phyloP scores from a whole-genome alignment of 92 coral and sea anemone genomes.

The Palythoa heliodiscus region DNA sequence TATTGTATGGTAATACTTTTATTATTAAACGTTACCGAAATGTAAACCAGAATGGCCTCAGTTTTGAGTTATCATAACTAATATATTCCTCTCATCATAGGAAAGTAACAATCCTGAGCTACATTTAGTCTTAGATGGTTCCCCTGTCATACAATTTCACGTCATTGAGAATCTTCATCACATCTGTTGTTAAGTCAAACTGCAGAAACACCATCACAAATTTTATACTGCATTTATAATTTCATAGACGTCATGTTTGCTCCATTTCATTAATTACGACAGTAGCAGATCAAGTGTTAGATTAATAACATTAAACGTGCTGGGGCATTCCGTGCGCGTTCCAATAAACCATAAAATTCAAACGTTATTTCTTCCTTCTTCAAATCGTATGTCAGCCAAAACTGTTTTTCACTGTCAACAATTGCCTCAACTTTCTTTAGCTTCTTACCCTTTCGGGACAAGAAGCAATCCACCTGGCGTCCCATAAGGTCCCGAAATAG shows the following conservation, averaged over 20 bases:
- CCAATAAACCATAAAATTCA: constrained; percentile 5
- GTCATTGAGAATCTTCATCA: neutral
- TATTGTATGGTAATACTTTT: neutral
- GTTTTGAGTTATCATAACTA: neutral
- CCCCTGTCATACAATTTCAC: neutral
- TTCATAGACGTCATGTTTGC: neutral
- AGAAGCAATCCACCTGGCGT: constrained; percentile 5
- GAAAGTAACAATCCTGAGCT: constrained; percentile 3
- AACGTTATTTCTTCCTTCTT: neutral
- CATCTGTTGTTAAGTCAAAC: neutral
- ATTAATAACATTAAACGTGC: neutral
- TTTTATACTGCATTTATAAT: neutral
- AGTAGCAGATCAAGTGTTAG: neutral
- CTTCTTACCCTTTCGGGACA: constrained; percentile 21
- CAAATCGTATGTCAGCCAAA: neutral
- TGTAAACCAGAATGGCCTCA: neutral
- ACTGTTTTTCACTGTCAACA: constrained; percentile 12
- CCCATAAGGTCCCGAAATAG: constrained; percentile 14
- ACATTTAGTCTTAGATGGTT: neutral
- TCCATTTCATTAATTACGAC: neutral
- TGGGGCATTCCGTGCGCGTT: constrained; percentile 7
- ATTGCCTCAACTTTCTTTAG: constrained; percentile 22
- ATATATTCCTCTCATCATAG: constrained; percentile 1
- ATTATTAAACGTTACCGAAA: neutral
- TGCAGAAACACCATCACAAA: neutral